Evolutionary conservation across 2,113 vertebrate genomes (phyloP), one percentile per base, ranked within the genome.

Genomic region (Istiophorus platypterus): DNA sequence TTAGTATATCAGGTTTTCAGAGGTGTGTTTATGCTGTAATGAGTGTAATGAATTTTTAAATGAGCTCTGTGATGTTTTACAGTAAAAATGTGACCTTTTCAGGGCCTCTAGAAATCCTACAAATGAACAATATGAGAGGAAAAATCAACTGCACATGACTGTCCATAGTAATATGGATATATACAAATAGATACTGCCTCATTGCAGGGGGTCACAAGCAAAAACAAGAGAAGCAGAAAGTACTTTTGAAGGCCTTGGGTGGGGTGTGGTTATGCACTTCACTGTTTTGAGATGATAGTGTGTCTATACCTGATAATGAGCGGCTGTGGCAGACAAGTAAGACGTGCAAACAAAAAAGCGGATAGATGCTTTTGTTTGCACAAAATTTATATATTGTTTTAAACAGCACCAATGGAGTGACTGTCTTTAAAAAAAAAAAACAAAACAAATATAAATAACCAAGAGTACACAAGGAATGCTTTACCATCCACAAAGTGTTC

Each of bases 401-500:
- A 1, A 31, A 31, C 14, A 52, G 54, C 63, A 47, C 12, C 29
- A 27, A 57, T 27, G 11, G 29, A 65, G 42, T 2, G 71, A 56
- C 15, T 15, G 6, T 10, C 41, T 45, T n/a, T n/a, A n/a, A n/a
- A n/a, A n/a, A n/a, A n/a, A 0, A 26, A 56, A 45, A 61, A 7
- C 0, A 20, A 22, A 42, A n/a, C n/a, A n/a, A n/a, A 27, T 12
- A 22, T 24, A 70, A 62, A 80, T 5, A 14, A 45, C 22, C 27
- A 41, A n/a, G 3, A 26, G n/a, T 52, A 13, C 7, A 39, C 1
- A 27, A 78, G 10, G n/a, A 72, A 76, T 54, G 52, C 72, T 94
- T 94, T 96, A 99, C 97, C 97, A 24, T 98, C 96, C 73, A 95
- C 85, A 91, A 95, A 97, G 34, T 34, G 85, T 37, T 85, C 90